phyloP scores from a whole-genome alignment of 2,888 invertebrate species.

The Lycophotia porphyrea region DNA sequence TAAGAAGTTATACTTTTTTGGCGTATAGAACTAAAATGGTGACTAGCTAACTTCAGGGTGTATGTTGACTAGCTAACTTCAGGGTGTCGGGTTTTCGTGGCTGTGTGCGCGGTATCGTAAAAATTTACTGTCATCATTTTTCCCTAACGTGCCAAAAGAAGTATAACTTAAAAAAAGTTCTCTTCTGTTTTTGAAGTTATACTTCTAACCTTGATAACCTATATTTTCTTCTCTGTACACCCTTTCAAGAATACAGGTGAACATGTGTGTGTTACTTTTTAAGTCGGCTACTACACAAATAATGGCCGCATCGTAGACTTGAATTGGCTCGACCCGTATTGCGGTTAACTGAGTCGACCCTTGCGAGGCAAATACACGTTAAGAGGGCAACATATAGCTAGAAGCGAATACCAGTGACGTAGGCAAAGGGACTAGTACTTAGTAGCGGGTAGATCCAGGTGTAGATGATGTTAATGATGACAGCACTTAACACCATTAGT shows the following conservation, averaged over 20 bases:
- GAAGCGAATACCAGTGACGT: conserved; percentile 21
- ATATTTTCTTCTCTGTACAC: background rate
- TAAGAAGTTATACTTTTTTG: too few relatives aligned
- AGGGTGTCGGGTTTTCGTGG: too few relatives aligned
- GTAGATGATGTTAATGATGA: conserved; percentile 47
- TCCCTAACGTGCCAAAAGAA: too few relatives aligned
- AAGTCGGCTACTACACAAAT: conserved; percentile 38
- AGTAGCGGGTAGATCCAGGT: conserved; percentile 38
- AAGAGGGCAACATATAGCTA: conserved; percentile 40
- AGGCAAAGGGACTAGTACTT: conserved; percentile 30
- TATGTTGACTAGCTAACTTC: too few relatives aligned
- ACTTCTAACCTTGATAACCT: too few relatives aligned
- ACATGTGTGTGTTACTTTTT: conserved; percentile 25
- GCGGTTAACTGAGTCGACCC: conserved; percentile 50
- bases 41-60: too few relatives aligned
- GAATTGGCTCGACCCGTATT: conserved; percentile 50
- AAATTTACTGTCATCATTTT: too few relatives aligned
- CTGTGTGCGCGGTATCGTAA: too few relatives aligned
- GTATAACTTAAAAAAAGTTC: too few relatives aligned
- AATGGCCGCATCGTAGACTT: conserved; percentile 33
- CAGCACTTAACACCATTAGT: conserved; percentile 51
- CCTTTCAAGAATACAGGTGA: background rate
- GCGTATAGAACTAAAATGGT: too few relatives aligned
- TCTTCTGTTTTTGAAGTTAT: too few relatives aligned
- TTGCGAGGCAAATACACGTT: conserved; percentile 38